These are phyloP conservation scores for Protula sp. DNA, from an alignment of 2,888 invertebrate species.

Conservation along the genomic window DNA sequence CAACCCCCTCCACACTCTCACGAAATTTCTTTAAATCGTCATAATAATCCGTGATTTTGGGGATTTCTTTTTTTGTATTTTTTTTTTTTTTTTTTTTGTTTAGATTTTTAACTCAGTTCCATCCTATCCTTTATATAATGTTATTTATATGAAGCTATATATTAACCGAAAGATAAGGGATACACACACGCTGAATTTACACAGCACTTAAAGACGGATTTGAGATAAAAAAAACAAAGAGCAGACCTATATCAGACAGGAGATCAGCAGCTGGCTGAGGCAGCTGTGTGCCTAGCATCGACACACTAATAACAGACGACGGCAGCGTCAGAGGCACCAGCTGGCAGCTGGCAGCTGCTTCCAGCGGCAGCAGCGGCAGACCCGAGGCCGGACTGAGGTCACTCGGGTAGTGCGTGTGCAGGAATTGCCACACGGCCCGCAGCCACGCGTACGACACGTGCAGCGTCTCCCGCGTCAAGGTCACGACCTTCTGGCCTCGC, in stretches of 20 bases:
- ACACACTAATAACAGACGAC: conserved; percentile 2
- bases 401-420: conserved; percentile 17
- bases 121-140: too few relatives aligned
- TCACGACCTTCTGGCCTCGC: conserved; percentile 2
- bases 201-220: too few relatives aligned
- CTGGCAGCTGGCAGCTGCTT: not conserved
- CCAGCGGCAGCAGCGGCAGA: conserved; percentile 22
- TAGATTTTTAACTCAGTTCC: too few relatives aligned
- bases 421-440: conserved; percentile 20
- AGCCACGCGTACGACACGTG: conserved; percentile 15
- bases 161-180: too few relatives aligned
- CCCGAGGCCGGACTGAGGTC: conserved; percentile 16
- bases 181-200: too few relatives aligned
- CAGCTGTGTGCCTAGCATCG: conserved; percentile 17
- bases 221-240: too few relatives aligned
- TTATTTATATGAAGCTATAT: too few relatives aligned
- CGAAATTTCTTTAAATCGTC: too few relatives aligned
- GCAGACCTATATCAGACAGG: conserved; percentile 10
- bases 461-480: not conserved
- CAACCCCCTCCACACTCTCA: too few relatives aligned
- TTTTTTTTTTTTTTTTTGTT: too few relatives aligned
- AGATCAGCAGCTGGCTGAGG: conserved; percentile 1
- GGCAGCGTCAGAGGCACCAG: conserved; percentile 12
- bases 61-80: too few relatives aligned
- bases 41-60: too few relatives aligned